phyloP scores from a whole-genome alignment of 2,113 vertebrate genomes.

The Arizona elegans region DNA sequence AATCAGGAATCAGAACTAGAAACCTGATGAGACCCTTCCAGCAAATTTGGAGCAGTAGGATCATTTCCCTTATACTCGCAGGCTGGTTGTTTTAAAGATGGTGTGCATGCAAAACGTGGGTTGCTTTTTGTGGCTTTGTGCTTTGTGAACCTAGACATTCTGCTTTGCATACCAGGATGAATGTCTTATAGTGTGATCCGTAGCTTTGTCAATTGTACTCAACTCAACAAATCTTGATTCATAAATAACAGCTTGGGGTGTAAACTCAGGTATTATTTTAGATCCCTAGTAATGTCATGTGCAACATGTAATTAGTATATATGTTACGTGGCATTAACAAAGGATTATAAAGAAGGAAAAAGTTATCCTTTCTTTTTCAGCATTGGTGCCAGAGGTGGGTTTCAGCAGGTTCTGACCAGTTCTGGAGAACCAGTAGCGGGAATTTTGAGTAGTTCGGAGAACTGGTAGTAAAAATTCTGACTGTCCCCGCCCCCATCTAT shows the following conservation, averaged over 20 bases:
- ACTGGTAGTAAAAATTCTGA: too few species aligned
- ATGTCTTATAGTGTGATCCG: neutral
- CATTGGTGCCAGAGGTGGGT: too few species aligned
- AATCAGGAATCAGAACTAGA: neutral
- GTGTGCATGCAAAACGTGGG: neutral
- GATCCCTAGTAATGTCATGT: neutral
- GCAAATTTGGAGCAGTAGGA: neutral
- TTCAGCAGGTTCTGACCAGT: too few species aligned
- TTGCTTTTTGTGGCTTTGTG: fast-evolving
- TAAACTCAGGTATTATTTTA: neutral
- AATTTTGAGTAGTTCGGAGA: too few species aligned
- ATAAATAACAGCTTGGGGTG: neutral
- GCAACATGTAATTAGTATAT: neutral
- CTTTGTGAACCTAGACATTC: neutral
- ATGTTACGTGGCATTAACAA: neutral
- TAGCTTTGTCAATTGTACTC: neutral
- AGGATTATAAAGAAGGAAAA: neutral
- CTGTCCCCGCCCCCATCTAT: too few species aligned
- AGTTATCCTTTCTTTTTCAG: neutral
- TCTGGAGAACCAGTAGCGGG: too few species aligned
- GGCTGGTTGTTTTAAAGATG: neutral
- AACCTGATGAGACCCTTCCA: neutral
- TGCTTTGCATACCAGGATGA: neutral
- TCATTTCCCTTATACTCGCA: neutral
- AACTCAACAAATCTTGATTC: neutral